Evolutionary conservation across 2,113 vertebrate genomes (phyloP).

Genomic region (Pterocles orientalis): DNA sequence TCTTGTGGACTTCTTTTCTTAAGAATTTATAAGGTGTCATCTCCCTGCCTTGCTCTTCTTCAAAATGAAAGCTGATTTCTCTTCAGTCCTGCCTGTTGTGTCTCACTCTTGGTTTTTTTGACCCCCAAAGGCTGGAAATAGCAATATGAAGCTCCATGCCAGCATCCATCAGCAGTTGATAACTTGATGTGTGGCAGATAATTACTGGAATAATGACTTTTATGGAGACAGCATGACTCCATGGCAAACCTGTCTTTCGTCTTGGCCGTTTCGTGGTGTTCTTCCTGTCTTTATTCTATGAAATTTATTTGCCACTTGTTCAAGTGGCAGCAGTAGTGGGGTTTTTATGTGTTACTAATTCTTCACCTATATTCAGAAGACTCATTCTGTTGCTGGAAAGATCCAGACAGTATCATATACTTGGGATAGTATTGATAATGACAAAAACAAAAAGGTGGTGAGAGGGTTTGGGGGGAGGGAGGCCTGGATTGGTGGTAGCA

Average conservation of each 20-base stretch:
- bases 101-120: background rate
- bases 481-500: background rate
- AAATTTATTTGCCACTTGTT: background rate
- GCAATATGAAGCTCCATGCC: background rate
- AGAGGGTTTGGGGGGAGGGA: background rate
- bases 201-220: background rate
- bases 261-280: rapidly evolving
- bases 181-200: background rate
- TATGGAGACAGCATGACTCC: background rate
- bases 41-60: background rate
- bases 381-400: background rate
- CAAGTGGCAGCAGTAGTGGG: background rate
- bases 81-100: background rate
- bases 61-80: background rate
- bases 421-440: background rate
- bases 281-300: background rate
- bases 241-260: background rate
- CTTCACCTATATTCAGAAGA: background rate
- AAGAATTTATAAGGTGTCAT: background rate
- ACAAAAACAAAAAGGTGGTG: background rate
- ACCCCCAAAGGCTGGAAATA: background rate
- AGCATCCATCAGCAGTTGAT: background rate
- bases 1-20: background rate
- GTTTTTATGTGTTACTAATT: background rate
- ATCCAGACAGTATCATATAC: background rate